A percentile compares a stretch with the other conserved stretches of the same genome.
Conservation (phyloP, 2,797 vertebrate genomes). For the Cyprinella venusta region DNA sequence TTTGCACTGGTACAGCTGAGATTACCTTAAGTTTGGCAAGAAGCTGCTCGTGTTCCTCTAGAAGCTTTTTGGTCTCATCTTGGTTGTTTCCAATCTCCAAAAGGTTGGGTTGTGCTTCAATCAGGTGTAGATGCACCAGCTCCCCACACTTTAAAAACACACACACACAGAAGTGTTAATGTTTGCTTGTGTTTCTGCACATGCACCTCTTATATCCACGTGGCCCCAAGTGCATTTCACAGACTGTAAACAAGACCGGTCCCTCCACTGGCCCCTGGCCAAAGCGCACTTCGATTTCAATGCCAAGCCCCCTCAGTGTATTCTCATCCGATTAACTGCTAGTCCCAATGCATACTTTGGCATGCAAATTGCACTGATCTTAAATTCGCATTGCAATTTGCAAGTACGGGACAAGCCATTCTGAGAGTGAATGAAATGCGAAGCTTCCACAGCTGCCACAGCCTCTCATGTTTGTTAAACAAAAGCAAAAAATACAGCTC, state of each 20-base stretch:
- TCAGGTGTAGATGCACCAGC: constrained; percentile 85
- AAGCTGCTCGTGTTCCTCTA: constrained; percentile 86
- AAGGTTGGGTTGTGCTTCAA: constrained; percentile 88
- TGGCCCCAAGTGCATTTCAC: constrained; percentile 32
- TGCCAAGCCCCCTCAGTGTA: neutral
- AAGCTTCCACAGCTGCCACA: constrained; percentile 51
- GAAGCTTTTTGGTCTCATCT: constrained; percentile 83
- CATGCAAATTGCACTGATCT: constrained; percentile 11
- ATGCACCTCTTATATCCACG: neutral
- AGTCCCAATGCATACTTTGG: constrained; percentile 13
- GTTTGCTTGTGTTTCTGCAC: constrained; percentile 11
- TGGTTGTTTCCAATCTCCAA: constrained; percentile 88
- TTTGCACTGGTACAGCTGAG: too few species aligned
- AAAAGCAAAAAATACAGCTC: constrained; percentile 48
- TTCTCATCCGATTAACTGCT: constrained; percentile 9
- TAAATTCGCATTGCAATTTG: constrained; percentile 5
- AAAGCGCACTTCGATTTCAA: constrained; percentile 27
- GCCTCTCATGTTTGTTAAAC: constrained; percentile 42
- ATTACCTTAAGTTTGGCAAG: constrained; percentile 88
- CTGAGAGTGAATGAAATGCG: constrained; percentile 20
- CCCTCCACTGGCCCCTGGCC: neutral
- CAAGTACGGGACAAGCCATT: neutral
- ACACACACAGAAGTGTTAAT: constrained; percentile 9
- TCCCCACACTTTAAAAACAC: constrained; percentile 80
- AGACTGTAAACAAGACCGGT: constrained; percentile 37